Conservation (phyloP, 2,113 vertebrate genomes). For the Neotragus pygmaeus region DNA sequence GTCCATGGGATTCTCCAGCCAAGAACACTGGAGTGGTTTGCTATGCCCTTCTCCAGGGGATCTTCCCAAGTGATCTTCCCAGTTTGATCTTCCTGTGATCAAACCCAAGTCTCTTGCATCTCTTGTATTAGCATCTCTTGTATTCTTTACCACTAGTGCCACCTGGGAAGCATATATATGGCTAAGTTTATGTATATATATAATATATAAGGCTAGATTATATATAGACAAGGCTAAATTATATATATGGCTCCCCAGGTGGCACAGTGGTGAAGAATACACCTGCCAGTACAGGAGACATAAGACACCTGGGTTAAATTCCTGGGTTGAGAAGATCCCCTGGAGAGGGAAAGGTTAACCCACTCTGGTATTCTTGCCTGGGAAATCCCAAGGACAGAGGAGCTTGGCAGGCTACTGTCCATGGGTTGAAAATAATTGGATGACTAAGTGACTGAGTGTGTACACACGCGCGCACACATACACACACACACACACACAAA, state of each 20-base stretch:
- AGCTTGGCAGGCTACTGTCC: background rate
- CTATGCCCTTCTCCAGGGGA: background rate
- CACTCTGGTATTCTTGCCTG: background rate
- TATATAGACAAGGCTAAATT: background rate
- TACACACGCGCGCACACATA: fast-evolving
- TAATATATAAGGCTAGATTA: background rate
- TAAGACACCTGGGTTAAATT: background rate
- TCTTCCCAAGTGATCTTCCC: too few relatives aligned
- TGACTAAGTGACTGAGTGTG: background rate
- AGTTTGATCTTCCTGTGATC: background rate
- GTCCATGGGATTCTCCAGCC: background rate
- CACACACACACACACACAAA: background rate
- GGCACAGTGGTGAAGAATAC: background rate
- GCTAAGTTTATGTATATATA: background rate
- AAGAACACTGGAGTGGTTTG: background rate
- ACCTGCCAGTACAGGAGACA: background rate
- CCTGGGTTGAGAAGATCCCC: background rate
- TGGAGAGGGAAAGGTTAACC: background rate
- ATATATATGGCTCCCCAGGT: background rate
- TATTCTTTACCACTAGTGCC: background rate
- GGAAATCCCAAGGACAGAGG: background rate
- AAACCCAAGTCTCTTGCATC: background rate
- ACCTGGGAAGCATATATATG: background rate
- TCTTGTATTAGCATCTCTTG: background rate
- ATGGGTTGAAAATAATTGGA: background rate